Percentiles rank a stretch among this genome's conserved stretches.
Conservation (phyloP, 2,797 vertebrate genomes). For the Choloepus didactylus region DNA sequence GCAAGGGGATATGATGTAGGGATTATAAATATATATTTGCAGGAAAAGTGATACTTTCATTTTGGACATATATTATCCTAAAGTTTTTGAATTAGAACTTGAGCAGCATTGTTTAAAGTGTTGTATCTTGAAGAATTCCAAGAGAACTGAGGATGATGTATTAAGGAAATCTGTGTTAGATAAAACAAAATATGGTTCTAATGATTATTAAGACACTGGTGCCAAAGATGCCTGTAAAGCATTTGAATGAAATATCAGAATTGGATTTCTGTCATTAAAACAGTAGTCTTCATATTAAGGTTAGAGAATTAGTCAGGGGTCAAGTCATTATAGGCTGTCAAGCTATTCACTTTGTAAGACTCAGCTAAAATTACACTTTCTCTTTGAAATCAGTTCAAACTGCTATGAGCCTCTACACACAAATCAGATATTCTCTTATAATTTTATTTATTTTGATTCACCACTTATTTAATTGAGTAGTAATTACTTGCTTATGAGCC, state of each 20-base stretch:
- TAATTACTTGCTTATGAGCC: not conserved
- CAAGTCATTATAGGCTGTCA: not conserved
- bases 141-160: not conserved
- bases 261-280: constrained; percentile 5
- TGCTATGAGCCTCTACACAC: not conserved
- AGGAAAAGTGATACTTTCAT: not conserved
- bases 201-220: not conserved
- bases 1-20: not conserved
- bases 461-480: not conserved
- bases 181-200: not conserved
- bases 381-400: constrained; percentile 10
- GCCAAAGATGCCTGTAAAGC: constrained; percentile 26
- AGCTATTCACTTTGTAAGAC: not conserved
- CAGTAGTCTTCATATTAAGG: not conserved
- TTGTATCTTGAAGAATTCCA: not conserved
- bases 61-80: not conserved
- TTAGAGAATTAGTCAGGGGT: constrained; percentile 7
- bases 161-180: constrained; percentile 29
- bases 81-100: not conserved
- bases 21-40: not conserved
- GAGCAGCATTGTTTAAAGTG: not conserved
- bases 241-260: constrained; percentile 40
- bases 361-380: not conserved
- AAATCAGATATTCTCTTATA: not conserved
- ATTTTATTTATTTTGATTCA: not conserved